A percentile compares a stretch with the other conserved stretches of the same genome.
Evolutionary conservation across 2,113 vertebrate species (phyloP).

Genomic region (Thunnus maccoyii): DNA sequence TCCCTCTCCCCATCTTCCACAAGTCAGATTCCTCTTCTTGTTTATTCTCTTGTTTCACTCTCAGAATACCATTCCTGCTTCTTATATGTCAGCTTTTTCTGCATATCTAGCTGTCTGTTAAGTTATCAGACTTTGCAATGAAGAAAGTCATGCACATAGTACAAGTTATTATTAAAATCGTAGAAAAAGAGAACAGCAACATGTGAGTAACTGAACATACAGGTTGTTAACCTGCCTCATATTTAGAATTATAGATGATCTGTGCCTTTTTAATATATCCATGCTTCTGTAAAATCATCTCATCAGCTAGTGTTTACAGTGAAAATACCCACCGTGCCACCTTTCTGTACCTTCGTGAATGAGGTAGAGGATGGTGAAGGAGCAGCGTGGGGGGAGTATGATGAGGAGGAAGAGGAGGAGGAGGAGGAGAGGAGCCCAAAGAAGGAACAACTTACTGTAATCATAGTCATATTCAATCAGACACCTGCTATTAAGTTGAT

Average conservation of each 20-base stretch:
- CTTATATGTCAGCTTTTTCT: conserved; percentile 1
- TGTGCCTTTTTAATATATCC: conserved; percentile 5
- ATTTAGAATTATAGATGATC: conserved; percentile 22
- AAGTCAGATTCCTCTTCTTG: conserved; percentile 50
- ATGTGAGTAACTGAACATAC: neutral
- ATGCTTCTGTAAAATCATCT: conserved; percentile 18
- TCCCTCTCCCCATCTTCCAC: conserved; percentile 61
- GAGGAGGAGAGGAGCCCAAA: conserved; percentile 65
- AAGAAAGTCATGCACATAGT: neutral
- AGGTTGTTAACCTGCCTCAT: neutral
- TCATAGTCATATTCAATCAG: conserved; percentile 87
- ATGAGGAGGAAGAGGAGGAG: conserved; percentile 61
- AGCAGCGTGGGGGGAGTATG: conserved; percentile 28
- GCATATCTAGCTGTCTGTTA: neutral
- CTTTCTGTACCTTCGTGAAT: conserved; percentile 43
- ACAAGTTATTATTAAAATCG: neutral
- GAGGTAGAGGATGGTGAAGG: conserved; percentile 48
- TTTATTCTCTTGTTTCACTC: conserved; percentile 51
- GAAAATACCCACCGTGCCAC: conserved; percentile 9
- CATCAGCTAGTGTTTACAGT: conserved; percentile 50
- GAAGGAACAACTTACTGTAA: conserved; percentile 85
- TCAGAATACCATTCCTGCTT: conserved; percentile 16
- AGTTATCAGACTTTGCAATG: neutral
- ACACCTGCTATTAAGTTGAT: conserved; percentile 89
- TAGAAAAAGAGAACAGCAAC: neutral